A percentile compares a stretch with the other conserved stretches of the same genome.
Evolutionary conservation across 1,140 invertebrate genomes (phyloP).

Genomic region (Lanistes nyassanus): DNA sequence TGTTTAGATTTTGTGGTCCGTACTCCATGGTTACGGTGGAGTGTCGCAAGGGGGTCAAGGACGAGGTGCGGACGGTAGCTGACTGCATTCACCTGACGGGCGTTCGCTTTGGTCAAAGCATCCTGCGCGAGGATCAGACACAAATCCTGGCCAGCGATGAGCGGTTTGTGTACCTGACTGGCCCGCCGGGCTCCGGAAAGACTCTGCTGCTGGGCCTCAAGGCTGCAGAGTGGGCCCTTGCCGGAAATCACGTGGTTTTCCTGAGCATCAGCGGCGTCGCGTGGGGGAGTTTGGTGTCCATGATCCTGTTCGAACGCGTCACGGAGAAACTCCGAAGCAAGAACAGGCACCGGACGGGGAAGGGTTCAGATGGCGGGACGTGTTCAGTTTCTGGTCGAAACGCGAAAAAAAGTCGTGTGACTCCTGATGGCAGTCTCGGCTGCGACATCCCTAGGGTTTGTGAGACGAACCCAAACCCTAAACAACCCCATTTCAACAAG

Average conservation of each 20-base stretch:
- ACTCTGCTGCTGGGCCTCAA: constrained; percentile 17
- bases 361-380: no score
- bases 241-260: constrained; percentile 13
- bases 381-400: no score
- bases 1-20: constrained; percentile 7
- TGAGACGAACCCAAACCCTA: no score
- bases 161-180: constrained; percentile 4
- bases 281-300: no score
- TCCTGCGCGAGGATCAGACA: constrained; percentile 14
- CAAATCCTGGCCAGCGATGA: not conserved
- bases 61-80: not conserved
- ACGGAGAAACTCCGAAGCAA: no score
- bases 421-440: no score
- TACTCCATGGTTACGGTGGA: not conserved
- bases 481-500: no score
- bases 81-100: constrained; percentile 22
- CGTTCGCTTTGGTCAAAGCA: not conserved
- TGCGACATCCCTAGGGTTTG: no score
- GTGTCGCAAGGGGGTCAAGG: no score
- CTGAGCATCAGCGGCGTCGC: not conserved
- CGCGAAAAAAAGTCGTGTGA: no score
- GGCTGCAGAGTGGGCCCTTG: constrained; percentile 14
- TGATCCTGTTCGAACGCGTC: no score
- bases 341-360: no score
- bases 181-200: constrained; percentile 20